Conservation (phyloP, 2,113 vertebrate species). For the Fukomys damarensis region DNA sequence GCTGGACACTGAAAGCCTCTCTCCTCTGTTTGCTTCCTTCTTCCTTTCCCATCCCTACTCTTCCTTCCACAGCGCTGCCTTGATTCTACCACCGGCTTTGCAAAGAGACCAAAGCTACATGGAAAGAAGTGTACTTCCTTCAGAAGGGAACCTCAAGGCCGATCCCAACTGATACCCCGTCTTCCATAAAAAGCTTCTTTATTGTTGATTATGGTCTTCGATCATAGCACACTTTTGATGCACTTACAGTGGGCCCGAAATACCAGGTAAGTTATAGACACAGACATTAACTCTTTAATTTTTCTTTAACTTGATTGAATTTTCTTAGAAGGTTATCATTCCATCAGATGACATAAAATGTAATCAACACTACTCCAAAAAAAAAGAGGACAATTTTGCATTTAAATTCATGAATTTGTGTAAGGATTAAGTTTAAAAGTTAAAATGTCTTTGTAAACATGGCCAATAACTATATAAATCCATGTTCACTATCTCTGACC, state of each 20-base stretch:
- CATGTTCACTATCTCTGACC: background rate
- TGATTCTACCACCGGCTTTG: background rate
- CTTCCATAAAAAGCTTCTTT: background rate
- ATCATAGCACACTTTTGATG: background rate
- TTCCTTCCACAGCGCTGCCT: background rate
- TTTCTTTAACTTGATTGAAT: background rate
- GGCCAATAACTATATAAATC: background rate
- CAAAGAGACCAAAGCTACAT: background rate
- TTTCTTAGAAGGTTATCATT: background rate
- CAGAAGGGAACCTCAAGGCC: background rate
- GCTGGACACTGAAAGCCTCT: background rate
- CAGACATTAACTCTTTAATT: background rate
- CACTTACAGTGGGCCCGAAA: background rate
- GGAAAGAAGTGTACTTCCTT: background rate
- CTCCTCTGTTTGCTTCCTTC: background rate
- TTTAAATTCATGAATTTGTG: background rate
- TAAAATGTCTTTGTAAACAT: background rate
- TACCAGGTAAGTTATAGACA: background rate
- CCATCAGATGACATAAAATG: background rate
- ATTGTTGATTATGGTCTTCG: background rate
- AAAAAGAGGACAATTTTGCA: background rate
- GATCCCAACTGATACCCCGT: background rate
- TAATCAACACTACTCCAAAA: background rate
- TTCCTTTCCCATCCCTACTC: background rate
- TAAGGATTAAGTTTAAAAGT: background rate